phyloP scores from a whole-genome alignment of 2,113 vertebrate genomes.

The Lagopus leucura region DNA sequence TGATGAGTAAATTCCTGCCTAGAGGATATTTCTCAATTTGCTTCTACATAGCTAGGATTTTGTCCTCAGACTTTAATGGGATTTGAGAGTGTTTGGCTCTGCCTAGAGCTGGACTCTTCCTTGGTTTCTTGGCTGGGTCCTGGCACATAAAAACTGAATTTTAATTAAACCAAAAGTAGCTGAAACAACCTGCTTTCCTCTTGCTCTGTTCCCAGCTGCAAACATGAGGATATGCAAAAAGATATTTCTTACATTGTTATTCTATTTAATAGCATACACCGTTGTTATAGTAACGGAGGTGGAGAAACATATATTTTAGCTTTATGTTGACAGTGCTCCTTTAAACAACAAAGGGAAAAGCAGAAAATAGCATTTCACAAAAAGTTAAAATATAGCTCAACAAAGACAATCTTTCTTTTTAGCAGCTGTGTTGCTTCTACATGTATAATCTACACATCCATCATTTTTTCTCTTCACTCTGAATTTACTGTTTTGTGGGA shows the following conservation, averaged over 20 bases:
- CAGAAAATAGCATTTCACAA: slow-evolving; percentile 49
- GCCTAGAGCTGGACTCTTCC: neutral
- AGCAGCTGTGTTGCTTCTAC: slow-evolving; percentile 20
- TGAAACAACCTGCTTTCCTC: neutral
- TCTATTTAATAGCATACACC: neutral
- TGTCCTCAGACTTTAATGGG: neutral
- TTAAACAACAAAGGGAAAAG: slow-evolving; percentile 53
- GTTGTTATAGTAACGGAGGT: slow-evolving; percentile 35
- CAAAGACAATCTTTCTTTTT: slow-evolving; percentile 38
- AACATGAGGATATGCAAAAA: neutral
- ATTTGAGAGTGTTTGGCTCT: neutral
- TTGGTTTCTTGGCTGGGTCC: neutral
- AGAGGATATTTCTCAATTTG: neutral
- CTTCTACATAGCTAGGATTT: neutral
- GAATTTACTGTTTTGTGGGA: neutral
- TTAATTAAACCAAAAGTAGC: neutral
- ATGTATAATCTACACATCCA: slow-evolving; percentile 23
- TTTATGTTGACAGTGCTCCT: slow-evolving; percentile 15
- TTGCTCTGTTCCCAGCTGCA: neutral
- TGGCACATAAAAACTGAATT: neutral
- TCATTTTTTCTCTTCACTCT: slow-evolving; percentile 33
- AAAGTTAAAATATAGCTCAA: slow-evolving; percentile 39
- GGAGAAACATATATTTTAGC: slow-evolving; percentile 54
- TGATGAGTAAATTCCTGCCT: neutral
- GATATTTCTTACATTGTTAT: neutral